Conservation (phyloP, 2,888 invertebrate species). For the Ceratothoa steindachneri region DNA sequence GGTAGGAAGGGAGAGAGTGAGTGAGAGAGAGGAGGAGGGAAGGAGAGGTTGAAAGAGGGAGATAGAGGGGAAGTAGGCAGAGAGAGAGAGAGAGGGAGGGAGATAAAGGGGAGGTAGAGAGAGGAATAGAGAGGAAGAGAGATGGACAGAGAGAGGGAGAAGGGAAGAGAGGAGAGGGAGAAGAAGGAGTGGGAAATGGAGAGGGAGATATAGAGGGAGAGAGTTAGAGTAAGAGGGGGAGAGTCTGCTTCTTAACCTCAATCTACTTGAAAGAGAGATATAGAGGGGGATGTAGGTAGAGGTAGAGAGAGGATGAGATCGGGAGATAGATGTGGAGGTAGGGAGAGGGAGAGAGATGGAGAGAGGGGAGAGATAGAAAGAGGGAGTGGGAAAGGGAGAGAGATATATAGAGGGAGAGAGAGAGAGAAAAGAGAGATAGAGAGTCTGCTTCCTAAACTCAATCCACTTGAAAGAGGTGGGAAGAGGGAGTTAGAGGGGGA, state of each 20-base stretch:
- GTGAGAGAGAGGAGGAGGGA: too few species aligned
- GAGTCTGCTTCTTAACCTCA: too few species aligned
- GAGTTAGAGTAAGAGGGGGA: background rate
- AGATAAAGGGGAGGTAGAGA: background rate
- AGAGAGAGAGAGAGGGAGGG: too few species aligned
- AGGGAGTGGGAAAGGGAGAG: too few species aligned
- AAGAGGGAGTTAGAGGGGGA: too few species aligned
- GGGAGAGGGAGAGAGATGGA: background rate
- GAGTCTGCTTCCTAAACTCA: too few species aligned
- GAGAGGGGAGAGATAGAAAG: background rate
- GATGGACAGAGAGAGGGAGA: background rate
- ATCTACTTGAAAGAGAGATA: background rate
- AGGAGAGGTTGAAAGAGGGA: too few species aligned
- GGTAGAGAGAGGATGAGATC: background rate
- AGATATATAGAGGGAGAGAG: too few species aligned
- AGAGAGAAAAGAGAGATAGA: too few species aligned
- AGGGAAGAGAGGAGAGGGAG: background rate
- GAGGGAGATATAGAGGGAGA: background rate
- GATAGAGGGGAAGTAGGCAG: too few species aligned
- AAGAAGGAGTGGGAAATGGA: background rate
- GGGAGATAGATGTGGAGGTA: background rate
- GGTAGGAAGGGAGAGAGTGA: too few species aligned
- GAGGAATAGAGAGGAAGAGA: background rate
- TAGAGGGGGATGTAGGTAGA: background rate
- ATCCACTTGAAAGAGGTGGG: too few species aligned